These are phyloP conservation scores for Panulirus ornatus DNA, from an alignment of 1,140 invertebrate genomes.

Conservation along the genomic window DNA sequence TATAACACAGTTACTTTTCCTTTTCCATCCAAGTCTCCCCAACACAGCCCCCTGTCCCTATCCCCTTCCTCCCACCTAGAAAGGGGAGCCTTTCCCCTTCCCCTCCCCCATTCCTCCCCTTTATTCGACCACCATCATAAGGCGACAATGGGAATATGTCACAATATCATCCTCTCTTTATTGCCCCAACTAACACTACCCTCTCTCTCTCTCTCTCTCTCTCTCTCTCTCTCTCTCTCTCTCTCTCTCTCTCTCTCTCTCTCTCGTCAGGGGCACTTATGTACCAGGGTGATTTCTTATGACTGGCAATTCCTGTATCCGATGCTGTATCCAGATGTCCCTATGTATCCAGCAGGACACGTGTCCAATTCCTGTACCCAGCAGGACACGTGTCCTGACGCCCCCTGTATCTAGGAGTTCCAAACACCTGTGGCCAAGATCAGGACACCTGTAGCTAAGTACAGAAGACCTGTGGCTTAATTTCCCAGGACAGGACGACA, in stretches of 20 bases:
- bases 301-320: too few species aligned
- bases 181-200: neutral
- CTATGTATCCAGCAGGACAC: too few species aligned
- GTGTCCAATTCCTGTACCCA: too few species aligned
- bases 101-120: neutral
- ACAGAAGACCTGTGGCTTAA: too few species aligned
- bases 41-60: neutral
- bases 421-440: too few species aligned
- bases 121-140: neutral
- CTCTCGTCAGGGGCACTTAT: too few species aligned
- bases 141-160: conserved; percentile 29
- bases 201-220: neutral
- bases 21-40: neutral
- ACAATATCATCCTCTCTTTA: conserved; percentile 21
- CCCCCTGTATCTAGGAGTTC: too few species aligned
- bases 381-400: too few species aligned
- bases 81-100: conserved; percentile 5
- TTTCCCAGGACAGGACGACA: too few species aligned
- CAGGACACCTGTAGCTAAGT: too few species aligned
- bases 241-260: neutral
- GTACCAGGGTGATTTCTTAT: too few species aligned
- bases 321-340: too few species aligned
- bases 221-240: neutral
- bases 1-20: neutral
- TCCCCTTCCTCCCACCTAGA: neutral